Conservation (phyloP, 2,797 vertebrate genomes). For the Coreius guichenoti region DNA sequence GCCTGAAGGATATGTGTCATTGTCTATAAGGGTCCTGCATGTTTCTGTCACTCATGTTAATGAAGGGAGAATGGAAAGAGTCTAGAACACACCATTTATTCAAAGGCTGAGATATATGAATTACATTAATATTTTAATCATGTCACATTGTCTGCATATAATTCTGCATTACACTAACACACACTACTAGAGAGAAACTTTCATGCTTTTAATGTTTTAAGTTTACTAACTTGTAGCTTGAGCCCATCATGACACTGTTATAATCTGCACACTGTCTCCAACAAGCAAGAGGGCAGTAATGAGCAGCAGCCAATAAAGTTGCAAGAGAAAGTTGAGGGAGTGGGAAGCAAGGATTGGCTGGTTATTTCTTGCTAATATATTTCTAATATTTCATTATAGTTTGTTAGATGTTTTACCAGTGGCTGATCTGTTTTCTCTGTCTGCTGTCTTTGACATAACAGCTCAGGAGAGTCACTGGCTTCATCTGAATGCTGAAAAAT, state of each 20-base stretch:
- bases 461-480: not conserved
- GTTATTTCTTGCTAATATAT: not conserved
- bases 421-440: not conserved
- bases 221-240: not conserved
- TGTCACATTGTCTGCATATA: not conserved
- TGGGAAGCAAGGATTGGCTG: not conserved
- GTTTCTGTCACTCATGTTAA: slow-evolving; percentile 30
- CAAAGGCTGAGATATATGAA: not conserved
- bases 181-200: not conserved
- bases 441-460: not conserved
- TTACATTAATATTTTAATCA: not conserved
- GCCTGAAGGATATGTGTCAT: slow-evolving; percentile 51
- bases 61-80: slow-evolving; percentile 2
- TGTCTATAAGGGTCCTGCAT: slow-evolving; percentile 14
- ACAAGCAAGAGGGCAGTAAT: not conserved
- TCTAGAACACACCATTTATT: slow-evolving; percentile 36
- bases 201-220: not conserved
- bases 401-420: not conserved
- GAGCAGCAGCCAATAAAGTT: not conserved
- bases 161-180: not conserved
- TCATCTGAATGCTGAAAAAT: too few species aligned
- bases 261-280: not conserved
- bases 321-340: not conserved
- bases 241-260: not conserved
- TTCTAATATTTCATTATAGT: not conserved